These are phyloP conservation scores for Thalassophryne amazonica DNA, from an alignment of 2,797 vertebrate species.

Conservation along the genomic window DNA sequence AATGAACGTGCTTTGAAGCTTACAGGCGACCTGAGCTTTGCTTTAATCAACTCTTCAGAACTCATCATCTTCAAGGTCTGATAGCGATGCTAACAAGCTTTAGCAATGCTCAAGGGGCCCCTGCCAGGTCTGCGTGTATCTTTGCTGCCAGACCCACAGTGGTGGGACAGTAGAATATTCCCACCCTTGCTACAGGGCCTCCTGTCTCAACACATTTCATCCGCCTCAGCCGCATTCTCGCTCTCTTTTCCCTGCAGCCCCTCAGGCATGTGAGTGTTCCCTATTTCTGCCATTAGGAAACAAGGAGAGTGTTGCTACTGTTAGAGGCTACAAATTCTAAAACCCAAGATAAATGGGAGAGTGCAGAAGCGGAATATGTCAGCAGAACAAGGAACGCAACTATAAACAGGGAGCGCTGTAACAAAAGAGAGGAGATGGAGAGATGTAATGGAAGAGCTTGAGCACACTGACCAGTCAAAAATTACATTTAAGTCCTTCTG, in stretches of 20 bases:
- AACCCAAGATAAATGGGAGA: slow-evolving; percentile 54
- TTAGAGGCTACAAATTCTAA: slow-evolving; percentile 47
- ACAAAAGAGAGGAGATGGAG: slow-evolving; percentile 51
- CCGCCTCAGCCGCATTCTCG: slow-evolving; percentile 35
- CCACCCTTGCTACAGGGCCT: slow-evolving; percentile 42
- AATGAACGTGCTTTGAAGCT: slow-evolving; percentile 42
- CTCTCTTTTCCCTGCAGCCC: slow-evolving; percentile 40
- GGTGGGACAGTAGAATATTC: slow-evolving; percentile 49
- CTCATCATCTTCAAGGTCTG: slow-evolving; percentile 69
- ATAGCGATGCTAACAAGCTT: slow-evolving; percentile 64
- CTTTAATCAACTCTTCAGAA: slow-evolving; percentile 71
- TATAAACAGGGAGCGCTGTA: slow-evolving; percentile 26
- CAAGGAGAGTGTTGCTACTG: slow-evolving; percentile 38
- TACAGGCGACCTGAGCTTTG: slow-evolving; percentile 40
- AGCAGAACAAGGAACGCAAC: slow-evolving; percentile 20
- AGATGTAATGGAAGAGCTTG: slow-evolving; percentile 65
- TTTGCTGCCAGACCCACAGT: slow-evolving; percentile 44
- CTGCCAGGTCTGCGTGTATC: slow-evolving; percentile 42
- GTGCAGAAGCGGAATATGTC: slow-evolving; percentile 42
- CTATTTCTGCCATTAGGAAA: slow-evolving; percentile 58
- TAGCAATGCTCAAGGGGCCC: slow-evolving; percentile 42
- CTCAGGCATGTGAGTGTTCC: slow-evolving; percentile 58
- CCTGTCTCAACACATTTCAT: slow-evolving; percentile 66
- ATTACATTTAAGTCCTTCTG: slow-evolving; percentile 69
- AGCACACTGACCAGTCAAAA: slow-evolving; percentile 58